Base-by-base conservation (phyloP, 2,113 vertebrate genomes). In the Podarcis cretensis region DNA sequence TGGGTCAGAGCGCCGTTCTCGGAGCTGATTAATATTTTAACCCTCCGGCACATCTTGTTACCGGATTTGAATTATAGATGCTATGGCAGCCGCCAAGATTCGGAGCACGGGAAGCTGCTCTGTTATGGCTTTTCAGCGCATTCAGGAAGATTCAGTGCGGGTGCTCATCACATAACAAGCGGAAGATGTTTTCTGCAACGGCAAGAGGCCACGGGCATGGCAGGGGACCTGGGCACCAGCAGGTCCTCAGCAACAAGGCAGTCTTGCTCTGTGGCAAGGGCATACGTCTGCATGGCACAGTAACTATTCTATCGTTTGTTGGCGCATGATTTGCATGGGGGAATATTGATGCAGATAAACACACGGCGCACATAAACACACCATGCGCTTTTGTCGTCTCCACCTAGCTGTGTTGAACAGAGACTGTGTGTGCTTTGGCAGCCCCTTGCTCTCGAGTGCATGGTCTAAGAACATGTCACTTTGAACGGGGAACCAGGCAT, bases 11-110 rank as follows among this genome's bases (percentile, higher is more conserved):
- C 87, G 54, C 32, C 86, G 3, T 59, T 90, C 85, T 93, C 80
- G 85, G 13, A 5, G 88, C 93, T 95, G 93, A 96, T 96, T 95
- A 96, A 96, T 97, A 96, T 97, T 97, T 97, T 91, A 95, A 95
- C 91, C 95, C 89, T 93, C 92, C 86, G 95, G 94, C 93, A 90
- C 91, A 93, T 95, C 95, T 95, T 71, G 90, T 96, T 97, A 95
- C 96, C 92, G 90, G 91, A 89, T 93, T 87, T 96, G 96, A 96
- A 96, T 96, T 93, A 96, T 96, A 92, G 95, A 94, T 95, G 91
- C 90, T 84, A 92, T 83, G 92, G 84, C 86, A 89, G 81, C 94
- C 35, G 0, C 68, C 35, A 92, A 94, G 95, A 93, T 0, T 8
- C 35, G 0, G 1, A 91, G 88, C 1, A 0, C 5, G 88, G 48